Evolutionary conservation across 2,113 vertebrate genomes (phyloP).

Genomic region (Leucopsar rothschildi): DNA sequence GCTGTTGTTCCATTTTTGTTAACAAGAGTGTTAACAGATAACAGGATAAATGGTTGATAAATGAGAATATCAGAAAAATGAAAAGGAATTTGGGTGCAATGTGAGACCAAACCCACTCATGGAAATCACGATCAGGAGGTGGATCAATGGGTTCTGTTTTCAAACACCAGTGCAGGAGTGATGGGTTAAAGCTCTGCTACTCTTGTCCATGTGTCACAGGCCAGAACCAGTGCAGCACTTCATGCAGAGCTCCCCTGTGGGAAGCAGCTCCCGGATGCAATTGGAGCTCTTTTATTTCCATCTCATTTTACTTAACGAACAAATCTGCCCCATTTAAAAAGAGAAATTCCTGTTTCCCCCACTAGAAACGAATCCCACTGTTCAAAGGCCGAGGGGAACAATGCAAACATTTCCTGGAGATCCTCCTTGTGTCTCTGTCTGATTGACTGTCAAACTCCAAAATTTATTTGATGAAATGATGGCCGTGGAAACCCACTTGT

Average conservation of each 20-base stretch:
- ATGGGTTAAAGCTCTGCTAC: not conserved
- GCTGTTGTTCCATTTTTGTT: not conserved
- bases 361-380: not conserved
- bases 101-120: not conserved
- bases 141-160: not conserved
- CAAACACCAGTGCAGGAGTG: not conserved
- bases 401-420: constrained; percentile 47
- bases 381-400: not conserved
- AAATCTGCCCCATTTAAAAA: not conserved
- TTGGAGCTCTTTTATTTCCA: not conserved
- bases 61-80: not conserved
- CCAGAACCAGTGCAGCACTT: not conserved
- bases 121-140: not conserved
- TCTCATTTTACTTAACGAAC: not conserved
- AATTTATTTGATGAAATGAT: constrained; percentile 45
- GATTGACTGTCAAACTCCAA: constrained; percentile 46
- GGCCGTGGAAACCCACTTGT: constrained; percentile 43
- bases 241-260: not conserved
- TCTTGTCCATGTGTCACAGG: not conserved
- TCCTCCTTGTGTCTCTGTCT: constrained; percentile 15
- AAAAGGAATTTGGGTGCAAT: not conserved
- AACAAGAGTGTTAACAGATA: not conserved
- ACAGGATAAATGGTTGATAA: not conserved
- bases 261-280: not conserved
- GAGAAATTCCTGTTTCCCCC: not conserved